Percentiles rank a stretch among this genome's conserved stretches.
Evolutionary conservation across 1,140 invertebrate species (phyloP).

Genomic region (Aphis craccivora): DNA sequence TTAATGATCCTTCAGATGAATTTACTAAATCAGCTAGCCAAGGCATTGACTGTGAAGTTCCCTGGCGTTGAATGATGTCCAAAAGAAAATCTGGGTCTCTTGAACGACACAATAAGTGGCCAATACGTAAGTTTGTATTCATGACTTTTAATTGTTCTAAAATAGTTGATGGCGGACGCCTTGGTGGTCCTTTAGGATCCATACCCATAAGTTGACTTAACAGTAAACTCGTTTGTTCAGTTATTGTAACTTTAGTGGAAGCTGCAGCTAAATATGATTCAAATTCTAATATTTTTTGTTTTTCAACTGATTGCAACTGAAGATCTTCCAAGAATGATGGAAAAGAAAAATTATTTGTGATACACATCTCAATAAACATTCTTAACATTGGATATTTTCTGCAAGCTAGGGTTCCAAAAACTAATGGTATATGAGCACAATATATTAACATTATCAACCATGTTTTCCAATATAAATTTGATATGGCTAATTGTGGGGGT

Average conservation of each 20-base stretch:
- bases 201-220: slow-evolving; percentile 83
- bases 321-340: slow-evolving; percentile 76
- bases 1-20: slow-evolving; percentile 85
- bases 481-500: slow-evolving; percentile 89
- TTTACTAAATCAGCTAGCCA: slow-evolving; percentile 95
- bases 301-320: slow-evolving; percentile 77
- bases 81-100: slow-evolving; percentile 91
- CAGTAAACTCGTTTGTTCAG: slow-evolving; percentile 86
- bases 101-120: slow-evolving; percentile 89
- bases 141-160: slow-evolving; percentile 83
- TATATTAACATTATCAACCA: slow-evolving; percentile 91
- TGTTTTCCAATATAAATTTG: slow-evolving; percentile 88
- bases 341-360: slow-evolving; percentile 86
- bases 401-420: slow-evolving; percentile 87
- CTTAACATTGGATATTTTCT: slow-evolving; percentile 91
- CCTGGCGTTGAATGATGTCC: slow-evolving; percentile 88
- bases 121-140: slow-evolving; percentile 81
- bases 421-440: slow-evolving; percentile 85
- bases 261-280: slow-evolving; percentile 91
- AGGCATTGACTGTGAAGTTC: slow-evolving; percentile 91
- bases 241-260: slow-evolving; percentile 83
- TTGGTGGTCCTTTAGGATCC: slow-evolving; percentile 81
- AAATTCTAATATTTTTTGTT: slow-evolving; percentile 87
- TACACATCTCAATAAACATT: slow-evolving; percentile 95
- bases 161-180: slow-evolving; percentile 79